Evolutionary conservation across 2,888 invertebrate genomes (phyloP), one percentile per base, ranked within the genome.

Genomic region (Synergus itoensis): DNA sequence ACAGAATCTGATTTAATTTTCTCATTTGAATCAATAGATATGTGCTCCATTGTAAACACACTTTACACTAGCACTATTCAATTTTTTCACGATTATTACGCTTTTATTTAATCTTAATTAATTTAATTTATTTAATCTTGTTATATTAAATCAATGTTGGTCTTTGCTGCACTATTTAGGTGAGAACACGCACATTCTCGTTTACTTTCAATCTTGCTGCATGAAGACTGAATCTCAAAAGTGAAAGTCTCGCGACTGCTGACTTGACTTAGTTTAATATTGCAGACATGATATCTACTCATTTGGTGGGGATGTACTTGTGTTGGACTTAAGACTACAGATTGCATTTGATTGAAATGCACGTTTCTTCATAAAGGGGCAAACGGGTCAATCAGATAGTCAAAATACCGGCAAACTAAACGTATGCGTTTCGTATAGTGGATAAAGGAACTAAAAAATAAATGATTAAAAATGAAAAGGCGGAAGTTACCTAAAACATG

Each of bases 21-120:
- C 36, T 53, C 28, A 53, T 73, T 18, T n/a, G 36, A 73, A 73
- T 73, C 48, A 11, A 36, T 53, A 73, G 48, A n/a, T n/a, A n/a
- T 40, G 28, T 9, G 36, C 36, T 73, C 73, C 73, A 73, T 73
- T 53, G n/a, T 14, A 36, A 73, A 18, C 11, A 0, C 12, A 60
- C 53, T 53, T 2, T 53, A n/a, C 53, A n/a, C 53, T 53, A 53
- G 9, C 53, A 53, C 53, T 53, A 53, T 53, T 53, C 7, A 53
- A 53, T 53, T 53, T 8, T 53, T n/a, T 5, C 16, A 53, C 5
- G 3, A 53, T 3, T 53, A 53, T 53, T 53, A 7, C n/a, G n/a
- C 53, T n/a, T n/a, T 8, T 53, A 1, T 2, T 9, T 9, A 45
- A 45, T 21, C 5, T 12, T 60, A 0, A 45, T 12, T 45, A 4